phyloP scores from a whole-genome alignment of 2,888 invertebrate species.

The Agriopis aurantiaria region DNA sequence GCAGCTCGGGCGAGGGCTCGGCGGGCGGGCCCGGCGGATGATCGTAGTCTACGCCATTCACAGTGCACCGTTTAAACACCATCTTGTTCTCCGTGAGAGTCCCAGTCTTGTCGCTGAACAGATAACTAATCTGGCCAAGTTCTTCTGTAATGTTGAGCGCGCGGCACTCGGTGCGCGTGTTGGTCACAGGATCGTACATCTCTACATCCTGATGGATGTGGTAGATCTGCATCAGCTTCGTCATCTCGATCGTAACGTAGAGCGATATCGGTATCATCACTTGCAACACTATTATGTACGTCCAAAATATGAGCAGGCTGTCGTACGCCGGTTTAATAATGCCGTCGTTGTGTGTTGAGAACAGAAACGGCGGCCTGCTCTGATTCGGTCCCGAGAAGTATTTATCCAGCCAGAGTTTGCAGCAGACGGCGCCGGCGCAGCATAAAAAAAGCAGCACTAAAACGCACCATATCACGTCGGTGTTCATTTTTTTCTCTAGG shows the following conservation, averaged over 20 bases:
- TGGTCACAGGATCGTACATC: constrained; percentile 93
- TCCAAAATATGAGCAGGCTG: constrained; percentile 96
- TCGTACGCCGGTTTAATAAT: constrained; percentile 88
- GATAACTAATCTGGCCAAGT: constrained; percentile 95
- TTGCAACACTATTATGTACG: constrained; percentile 97
- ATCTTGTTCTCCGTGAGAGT: constrained; percentile 99
- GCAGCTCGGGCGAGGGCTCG: constrained; percentile 85
- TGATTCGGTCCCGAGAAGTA: constrained; percentile 77
- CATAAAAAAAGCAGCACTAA: constrained; percentile 95
- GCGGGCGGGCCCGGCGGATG: constrained; percentile 92
- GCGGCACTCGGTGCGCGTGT: constrained; percentile 92
- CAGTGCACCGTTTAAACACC: constrained; percentile 96
- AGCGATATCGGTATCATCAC: constrained; percentile 98
- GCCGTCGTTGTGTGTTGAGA: constrained; percentile 64
- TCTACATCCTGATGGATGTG: constrained; percentile 97
- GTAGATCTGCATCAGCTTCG: constrained; percentile 97
- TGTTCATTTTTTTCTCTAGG: constrained; percentile 97
- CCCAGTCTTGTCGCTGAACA: constrained; percentile 99
- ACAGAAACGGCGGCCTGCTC: constrained; percentile 88
- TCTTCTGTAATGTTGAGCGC: constrained; percentile 99
- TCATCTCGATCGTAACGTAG: constrained; percentile 98
- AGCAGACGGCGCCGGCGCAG: constrained; percentile 95
- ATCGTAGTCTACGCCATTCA: constrained; percentile 95
- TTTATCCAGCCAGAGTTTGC: constrained; percentile 93
- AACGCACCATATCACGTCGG: constrained; percentile 98